phyloP scores from a whole-genome alignment of 2,888 invertebrate species.

The Parascotia fuliginaria region DNA sequence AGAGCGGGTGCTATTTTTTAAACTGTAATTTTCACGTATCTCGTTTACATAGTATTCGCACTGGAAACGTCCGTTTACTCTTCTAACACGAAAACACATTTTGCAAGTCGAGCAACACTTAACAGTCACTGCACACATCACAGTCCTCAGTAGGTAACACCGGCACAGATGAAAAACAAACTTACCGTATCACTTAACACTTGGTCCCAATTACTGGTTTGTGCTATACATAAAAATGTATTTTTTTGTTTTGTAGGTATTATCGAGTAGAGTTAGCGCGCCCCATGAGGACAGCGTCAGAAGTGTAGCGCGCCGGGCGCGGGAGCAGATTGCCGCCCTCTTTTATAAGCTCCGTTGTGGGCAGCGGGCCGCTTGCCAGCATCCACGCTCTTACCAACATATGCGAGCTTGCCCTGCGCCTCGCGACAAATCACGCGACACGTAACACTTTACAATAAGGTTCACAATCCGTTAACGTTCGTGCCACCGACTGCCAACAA shows the following conservation, averaged over 20 bases:
- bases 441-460: conserved; percentile 43
- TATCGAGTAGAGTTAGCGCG: conserved; percentile 81
- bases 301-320: conserved; percentile 81
- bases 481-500: conserved; percentile 24
- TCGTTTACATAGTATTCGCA: conserved; percentile 41
- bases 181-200: conserved; percentile 85
- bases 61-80: conserved; percentile 55
- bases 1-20: conserved; percentile 43
- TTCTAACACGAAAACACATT: conserved; percentile 57
- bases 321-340: conserved; percentile 72
- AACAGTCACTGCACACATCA: conserved; percentile 77
- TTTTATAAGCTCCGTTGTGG: conserved; percentile 83
- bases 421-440: conserved; percentile 2
- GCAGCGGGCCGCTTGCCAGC: conserved; percentile 74
- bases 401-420: conserved; percentile 27
- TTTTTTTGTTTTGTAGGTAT: conserved; percentile 66
- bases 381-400: conserved; percentile 49
- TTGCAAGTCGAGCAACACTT: conserved; percentile 68
- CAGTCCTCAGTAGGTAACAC: conserved; percentile 72
- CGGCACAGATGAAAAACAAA: conserved; percentile 60
- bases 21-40: conserved; percentile 42
- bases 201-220: conserved; percentile 79
- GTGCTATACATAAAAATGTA: conserved; percentile 66
- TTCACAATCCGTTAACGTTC: conserved; percentile 30
- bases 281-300: conserved; percentile 82